Conservation (phyloP, 2,797 vertebrate genomes). For the Peromyscus nudipes region DNA sequence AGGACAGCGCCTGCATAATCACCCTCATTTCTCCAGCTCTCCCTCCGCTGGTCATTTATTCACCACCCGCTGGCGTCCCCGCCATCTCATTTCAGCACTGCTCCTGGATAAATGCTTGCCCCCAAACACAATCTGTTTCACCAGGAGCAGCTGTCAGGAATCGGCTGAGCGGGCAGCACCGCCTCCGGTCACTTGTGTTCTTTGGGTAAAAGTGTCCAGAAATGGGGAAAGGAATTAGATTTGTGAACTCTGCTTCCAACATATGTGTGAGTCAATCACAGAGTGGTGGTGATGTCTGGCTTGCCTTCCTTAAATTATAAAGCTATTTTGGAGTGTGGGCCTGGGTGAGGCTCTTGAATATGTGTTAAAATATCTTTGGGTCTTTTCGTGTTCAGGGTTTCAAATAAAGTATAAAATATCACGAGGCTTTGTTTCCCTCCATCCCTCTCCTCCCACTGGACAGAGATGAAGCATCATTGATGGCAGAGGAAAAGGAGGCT, state of each 20-base stretch:
- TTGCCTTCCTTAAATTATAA: constrained; percentile 67
- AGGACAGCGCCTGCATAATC: constrained; percentile 64
- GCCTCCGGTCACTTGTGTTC: constrained; percentile 59
- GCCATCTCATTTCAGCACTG: constrained; percentile 43
- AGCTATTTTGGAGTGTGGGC: constrained; percentile 32
- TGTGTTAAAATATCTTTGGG: constrained; percentile 48
- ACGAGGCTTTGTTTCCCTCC: constrained; percentile 5
- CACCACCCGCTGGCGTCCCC: background rate
- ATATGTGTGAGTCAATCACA: background rate
- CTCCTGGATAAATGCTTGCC: constrained; percentile 73
- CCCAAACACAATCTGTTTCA: constrained; percentile 75
- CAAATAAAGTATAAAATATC: constrained; percentile 67
- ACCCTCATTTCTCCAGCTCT: constrained; percentile 71
- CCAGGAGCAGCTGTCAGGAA: constrained; percentile 54
- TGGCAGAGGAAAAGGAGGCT: constrained; percentile 28
- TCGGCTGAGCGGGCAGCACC: constrained; percentile 62
- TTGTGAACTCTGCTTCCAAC: constrained; percentile 71
- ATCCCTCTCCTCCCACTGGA: constrained; percentile 23
- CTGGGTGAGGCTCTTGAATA: constrained; percentile 24
- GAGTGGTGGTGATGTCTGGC: constrained; percentile 50
- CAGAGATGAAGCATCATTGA: constrained; percentile 39
- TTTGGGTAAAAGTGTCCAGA: constrained; percentile 66
- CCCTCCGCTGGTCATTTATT: constrained; percentile 60
- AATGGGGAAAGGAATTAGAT: constrained; percentile 74
- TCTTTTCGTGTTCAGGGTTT: constrained; percentile 47